Conservation (phyloP, 2,113 vertebrate genomes). For the Ammodramus savannarum region DNA sequence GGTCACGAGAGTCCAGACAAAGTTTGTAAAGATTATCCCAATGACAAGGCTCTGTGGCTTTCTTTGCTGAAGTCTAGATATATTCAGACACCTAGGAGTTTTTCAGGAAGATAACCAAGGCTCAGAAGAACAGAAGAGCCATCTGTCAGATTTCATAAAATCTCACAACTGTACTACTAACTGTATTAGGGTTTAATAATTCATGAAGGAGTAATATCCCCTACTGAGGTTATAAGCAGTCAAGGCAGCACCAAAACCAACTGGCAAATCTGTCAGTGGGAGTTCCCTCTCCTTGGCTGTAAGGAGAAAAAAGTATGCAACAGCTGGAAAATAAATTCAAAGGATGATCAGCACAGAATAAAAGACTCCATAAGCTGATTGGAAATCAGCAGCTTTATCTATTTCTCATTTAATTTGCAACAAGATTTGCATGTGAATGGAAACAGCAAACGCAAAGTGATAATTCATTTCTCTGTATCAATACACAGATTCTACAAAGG, state of each 20-base stretch:
- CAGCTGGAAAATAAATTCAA: not conserved
- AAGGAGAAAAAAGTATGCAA: not conserved
- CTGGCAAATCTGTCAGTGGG: not conserved
- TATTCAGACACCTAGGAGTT: not conserved
- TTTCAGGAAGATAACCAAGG: not conserved
- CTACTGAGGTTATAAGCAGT: conserved; percentile 7
- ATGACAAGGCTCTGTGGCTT: not conserved
- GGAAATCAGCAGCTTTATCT: not conserved
- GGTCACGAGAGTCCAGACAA: not conserved
- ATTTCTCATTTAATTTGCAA: not conserved
- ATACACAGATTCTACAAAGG: not conserved
- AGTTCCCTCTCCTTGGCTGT: not conserved
- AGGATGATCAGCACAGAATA: not conserved
- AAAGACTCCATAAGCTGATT: not conserved
- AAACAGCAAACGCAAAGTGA: not conserved
- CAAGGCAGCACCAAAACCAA: conserved; percentile 16
- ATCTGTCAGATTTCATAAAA: conserved; percentile 14
- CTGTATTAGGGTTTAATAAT: conserved; percentile 34
- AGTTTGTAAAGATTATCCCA: not conserved
- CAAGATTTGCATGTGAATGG: not conserved
- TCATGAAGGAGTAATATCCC: conserved; percentile 21
- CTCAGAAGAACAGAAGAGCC: conserved; percentile 5
- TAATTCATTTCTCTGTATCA: not conserved
- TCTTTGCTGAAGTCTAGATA: conserved; percentile 8
- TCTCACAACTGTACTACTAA: not conserved